Base-by-base conservation (phyloP, 2,113 vertebrate species). In the Abramis brama region DNA sequence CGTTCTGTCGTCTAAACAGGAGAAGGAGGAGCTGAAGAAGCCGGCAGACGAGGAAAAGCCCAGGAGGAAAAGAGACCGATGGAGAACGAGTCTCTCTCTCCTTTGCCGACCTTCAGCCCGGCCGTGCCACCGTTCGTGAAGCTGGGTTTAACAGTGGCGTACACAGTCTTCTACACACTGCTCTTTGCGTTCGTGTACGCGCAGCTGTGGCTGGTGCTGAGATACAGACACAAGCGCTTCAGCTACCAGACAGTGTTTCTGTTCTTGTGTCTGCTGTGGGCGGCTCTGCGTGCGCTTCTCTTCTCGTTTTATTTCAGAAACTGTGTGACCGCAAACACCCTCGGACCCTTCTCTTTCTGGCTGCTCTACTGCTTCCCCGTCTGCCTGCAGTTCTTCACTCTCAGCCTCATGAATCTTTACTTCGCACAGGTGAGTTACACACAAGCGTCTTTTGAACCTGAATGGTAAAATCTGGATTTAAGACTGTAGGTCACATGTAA, bases 261-360 rank as follows among this genome's bases (percentile, higher is more conserved):
- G 88, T 98, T 98, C 91, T 96, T 99, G 91, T 99, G 98, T 95
- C 95, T 99, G 89, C 93, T 97, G 92, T 99, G 98, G 98, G 96
- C 98, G 83, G 97, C 97, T 19, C 95, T 99, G 75, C 95, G 98
- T 82, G 96, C 98, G 19, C 95, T 98, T 68, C 97, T 99, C 87
- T 99, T 99, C 93, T 99, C 97, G 79, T 99, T 99, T 94, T 99
- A 99, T 94, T 99, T 99, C 95, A 95, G 87, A 87, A 96, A 97
- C 95, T 98, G 97, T 83, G 95, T 97, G 80, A 96, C 95, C 23
- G 97, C 97, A 90, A 99, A 99, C 91, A 94, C 94, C 19, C 90
- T 99, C 87, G 95, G 95, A 33, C 97, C 98, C 77, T 97, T 99
- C 87, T 90, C 95, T 87, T 99, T 98, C 95, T 99, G 98, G 98